Evolutionary conservation across 2,888 invertebrate species (phyloP), one percentile per base, ranked within the genome.

Genomic region (Branchipolynoe longqiensis): DNA sequence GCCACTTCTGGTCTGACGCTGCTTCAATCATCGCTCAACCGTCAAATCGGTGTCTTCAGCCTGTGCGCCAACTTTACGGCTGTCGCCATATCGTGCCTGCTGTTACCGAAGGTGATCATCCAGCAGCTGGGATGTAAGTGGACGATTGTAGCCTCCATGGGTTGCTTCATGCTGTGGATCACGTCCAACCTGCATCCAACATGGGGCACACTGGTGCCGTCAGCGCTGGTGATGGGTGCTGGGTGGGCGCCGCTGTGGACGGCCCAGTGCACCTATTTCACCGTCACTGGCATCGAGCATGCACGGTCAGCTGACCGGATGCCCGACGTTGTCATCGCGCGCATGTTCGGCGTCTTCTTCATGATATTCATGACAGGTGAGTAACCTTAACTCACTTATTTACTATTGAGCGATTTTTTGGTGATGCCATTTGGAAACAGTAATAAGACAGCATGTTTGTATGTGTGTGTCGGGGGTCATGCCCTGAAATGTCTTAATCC

Each of bases 331-430:
- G 97, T 98, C 90, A 97, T 98, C 90, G 98, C 98, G 84, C 95
- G 98, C 91, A 98, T 98, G 95, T 98, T 98, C 94, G 98, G 98
- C 83, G 97, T 98, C 95, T 98, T 98, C 96, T 98, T 98, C 95
- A 96, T 98, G 89, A 97, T 98, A 89, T 98, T 98, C 96, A 98
- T 98, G 94, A 97, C 98, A 12, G 97, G 98, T 87, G 22, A 54
- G 85, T 36, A 22, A 12, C 25, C 3, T 31, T 25, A 33, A 12
- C 8, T 48, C 8, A 48, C 48, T 48, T 48, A 48, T 8, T 12
- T 48, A n/a, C n/a, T n/a, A n/a, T n/a, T n/a, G n/a, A n/a, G n/a
- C n/a, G n/a, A n/a, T n/a, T n/a, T n/a, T n/a, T n/a, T n/a, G n/a
- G n/a, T n/a, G n/a, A n/a, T n/a, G n/a, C n/a, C n/a, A n/a, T n/a